phyloP scores from a whole-genome alignment of 2,888 invertebrate species.

The Yponomeuta plumbellus region DNA sequence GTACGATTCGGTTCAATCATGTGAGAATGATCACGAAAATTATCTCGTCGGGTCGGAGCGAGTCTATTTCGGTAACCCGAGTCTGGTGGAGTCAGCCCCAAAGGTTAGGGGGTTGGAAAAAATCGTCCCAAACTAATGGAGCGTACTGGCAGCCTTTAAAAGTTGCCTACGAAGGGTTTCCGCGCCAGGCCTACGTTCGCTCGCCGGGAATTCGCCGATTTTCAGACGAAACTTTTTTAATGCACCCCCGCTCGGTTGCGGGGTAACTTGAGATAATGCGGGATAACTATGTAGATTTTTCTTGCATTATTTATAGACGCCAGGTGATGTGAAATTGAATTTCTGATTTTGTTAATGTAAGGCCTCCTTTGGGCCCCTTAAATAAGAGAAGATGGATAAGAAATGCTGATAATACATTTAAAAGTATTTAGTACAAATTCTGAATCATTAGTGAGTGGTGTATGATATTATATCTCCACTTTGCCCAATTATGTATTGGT shows the following conservation, averaged over 20 bases:
- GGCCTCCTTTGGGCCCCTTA: not conserved
- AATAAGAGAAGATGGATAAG: not conserved
- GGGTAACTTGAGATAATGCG: not conserved
- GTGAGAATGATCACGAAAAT: conserved; percentile 14
- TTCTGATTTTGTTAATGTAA: not conserved
- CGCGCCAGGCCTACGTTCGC: conserved; percentile 14
- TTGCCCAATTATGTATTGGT: too few species aligned
- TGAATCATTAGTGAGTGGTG: too few species aligned
- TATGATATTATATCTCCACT: too few species aligned
- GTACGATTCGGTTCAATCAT: conserved; percentile 6
- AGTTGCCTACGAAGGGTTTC: conserved; percentile 36
- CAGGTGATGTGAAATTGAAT: conserved; percentile 1
- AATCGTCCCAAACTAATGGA: conserved; percentile 62
- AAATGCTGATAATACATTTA: too few species aligned
- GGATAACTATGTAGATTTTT: conserved; percentile 2
- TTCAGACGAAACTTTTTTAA: not conserved
- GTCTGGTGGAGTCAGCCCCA: conserved; percentile 33
- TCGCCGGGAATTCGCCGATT: not conserved
- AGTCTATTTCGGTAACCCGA: conserved; percentile 49
- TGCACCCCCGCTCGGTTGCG: not conserved
- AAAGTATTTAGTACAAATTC: too few species aligned
- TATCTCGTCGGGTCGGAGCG: conserved; percentile 5
- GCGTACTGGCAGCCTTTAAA: conserved; percentile 56
- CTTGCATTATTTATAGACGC: not conserved
- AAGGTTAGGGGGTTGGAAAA: conserved; percentile 53